These are phyloP conservation scores for Micromys minutus DNA, from an alignment of 2,113 vertebrate species.

Conservation along the genomic window DNA sequence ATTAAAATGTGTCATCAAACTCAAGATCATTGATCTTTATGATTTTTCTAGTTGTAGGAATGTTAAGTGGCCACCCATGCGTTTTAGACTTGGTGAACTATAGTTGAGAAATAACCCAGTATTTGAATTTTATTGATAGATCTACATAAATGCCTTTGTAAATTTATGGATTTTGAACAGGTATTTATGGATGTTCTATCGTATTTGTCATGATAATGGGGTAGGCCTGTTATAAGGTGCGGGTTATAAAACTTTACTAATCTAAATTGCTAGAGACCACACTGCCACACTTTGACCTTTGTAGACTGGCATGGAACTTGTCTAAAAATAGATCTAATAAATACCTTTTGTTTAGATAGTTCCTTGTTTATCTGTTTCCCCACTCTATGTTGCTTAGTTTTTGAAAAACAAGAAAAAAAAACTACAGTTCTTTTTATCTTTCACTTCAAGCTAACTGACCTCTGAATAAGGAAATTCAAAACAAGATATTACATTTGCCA, in stretches of 20 bases:
- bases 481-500: constrained; percentile 15
- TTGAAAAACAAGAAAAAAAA: background rate
- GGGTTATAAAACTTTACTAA: constrained; percentile 46
- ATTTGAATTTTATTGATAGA: constrained; percentile 49
- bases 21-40: constrained; percentile 22
- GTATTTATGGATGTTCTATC: constrained; percentile 48
- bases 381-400: constrained; percentile 5
- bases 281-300: constrained; percentile 45
- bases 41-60: background rate
- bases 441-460: background rate
- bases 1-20: background rate
- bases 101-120: background rate
- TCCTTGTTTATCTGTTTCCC: constrained; percentile 10
- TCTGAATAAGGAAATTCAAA: constrained; percentile 8
- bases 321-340: constrained; percentile 44
- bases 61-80: background rate
- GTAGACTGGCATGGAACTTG: background rate
- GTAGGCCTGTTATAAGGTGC: background rate
- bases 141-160: background rate
- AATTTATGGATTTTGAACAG: background rate
- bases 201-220: constrained; percentile 26
- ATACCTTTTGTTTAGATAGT: constrained; percentile 11
- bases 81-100: background rate
- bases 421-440: background rate
- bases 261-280: constrained; percentile 26